Conservation (phyloP, 2,113 vertebrate species). For the Paratilapia polleni region DNA sequence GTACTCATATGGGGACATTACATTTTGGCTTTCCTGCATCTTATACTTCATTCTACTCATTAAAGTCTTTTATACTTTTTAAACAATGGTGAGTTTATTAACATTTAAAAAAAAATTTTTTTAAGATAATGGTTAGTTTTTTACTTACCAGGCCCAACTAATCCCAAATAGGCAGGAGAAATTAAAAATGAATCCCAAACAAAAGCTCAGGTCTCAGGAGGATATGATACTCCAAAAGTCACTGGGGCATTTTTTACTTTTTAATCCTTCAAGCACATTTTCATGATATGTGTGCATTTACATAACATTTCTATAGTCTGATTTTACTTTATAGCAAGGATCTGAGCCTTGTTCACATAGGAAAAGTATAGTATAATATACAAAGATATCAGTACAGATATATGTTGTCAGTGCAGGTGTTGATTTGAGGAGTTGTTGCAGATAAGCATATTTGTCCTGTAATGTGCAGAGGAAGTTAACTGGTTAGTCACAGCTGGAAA, state of each 20-base stretch:
- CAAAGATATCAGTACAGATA: neutral
- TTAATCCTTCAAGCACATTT: neutral
- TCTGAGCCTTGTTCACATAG: neutral
- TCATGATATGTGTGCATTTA: neutral
- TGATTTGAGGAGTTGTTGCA: neutral
- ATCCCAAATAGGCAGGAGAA: neutral
- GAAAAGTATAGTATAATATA: neutral
- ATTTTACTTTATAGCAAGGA: neutral
- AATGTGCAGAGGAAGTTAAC: neutral
- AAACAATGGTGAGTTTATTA: neutral
- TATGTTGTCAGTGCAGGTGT: neutral
- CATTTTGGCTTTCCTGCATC: neutral
- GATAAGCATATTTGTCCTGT: neutral
- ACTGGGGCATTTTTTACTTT: neutral
- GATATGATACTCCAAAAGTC: neutral
- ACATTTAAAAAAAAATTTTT: too few species aligned
- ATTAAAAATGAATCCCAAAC: neutral
- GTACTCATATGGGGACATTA: neutral
- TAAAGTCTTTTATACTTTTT: neutral
- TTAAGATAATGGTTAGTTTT: neutral
- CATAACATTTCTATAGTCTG: neutral
- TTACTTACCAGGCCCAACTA: neutral
- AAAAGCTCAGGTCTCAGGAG: neutral
- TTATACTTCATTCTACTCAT: neutral
- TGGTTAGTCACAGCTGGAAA: neutral